phyloP scores from a whole-genome alignment of 2,888 invertebrate species.

The Ernsta delagoae region DNA sequence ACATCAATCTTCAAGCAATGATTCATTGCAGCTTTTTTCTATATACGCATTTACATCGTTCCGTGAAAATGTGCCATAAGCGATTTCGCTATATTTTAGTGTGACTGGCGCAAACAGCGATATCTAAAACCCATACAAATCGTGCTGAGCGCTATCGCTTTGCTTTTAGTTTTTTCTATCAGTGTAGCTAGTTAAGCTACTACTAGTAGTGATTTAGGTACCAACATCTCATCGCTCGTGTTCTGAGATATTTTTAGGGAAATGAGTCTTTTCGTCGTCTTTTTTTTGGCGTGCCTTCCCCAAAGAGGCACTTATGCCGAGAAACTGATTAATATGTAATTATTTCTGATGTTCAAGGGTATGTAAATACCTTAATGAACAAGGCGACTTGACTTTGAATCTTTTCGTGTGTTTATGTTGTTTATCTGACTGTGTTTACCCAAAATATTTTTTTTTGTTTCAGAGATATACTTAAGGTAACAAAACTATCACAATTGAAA shows the following conservation, averaged over 20 bases:
- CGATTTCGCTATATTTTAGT: neutral
- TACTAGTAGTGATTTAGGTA: neutral
- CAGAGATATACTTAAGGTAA: constrained; percentile 95
- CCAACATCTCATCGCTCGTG: neutral
- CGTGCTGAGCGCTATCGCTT: neutral
- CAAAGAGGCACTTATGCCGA: no score
- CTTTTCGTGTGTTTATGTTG: no score
- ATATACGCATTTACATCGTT: neutral
- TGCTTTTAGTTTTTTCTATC: no score
- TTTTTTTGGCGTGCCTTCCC: no score
- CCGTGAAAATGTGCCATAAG: neutral
- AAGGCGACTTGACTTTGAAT: no score
- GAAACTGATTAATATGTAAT: no score
- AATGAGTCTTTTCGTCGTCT: no score
- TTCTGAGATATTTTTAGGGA: neutral
- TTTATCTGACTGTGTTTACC: neutral
- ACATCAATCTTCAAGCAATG: no score
- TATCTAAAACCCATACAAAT: neutral
- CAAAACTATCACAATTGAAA: constrained; percentile 94
- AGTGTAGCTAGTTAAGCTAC: no score
- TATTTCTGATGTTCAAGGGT: no score
- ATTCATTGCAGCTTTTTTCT: neutral
- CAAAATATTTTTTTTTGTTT: constrained; percentile 54
- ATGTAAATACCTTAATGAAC: no score
- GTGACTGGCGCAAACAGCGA: neutral